Percentiles rank a stretch among this genome's conserved stretches.
phyloP scores from a whole-genome alignment of 2,888 invertebrate species.

The Drosophila mimetica region DNA sequence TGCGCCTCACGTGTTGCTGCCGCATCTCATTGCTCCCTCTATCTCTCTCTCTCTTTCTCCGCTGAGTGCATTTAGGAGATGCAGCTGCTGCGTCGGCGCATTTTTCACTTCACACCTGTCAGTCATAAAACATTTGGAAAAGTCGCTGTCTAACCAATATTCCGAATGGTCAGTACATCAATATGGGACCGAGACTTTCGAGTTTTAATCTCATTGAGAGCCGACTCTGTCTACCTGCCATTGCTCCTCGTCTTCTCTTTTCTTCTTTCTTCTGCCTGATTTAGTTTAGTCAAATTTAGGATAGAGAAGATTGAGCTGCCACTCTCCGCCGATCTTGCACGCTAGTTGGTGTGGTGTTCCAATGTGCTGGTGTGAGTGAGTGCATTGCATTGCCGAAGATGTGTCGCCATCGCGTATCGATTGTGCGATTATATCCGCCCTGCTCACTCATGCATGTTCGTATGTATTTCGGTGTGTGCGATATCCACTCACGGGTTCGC shows the following conservation, averaged over 20 bases:
- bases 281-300: conserved; percentile 78
- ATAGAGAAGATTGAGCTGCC: conserved; percentile 19
- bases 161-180: conserved; percentile 40
- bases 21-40: conserved; percentile 16
- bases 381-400: conserved; percentile 49
- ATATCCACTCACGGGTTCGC: conserved; percentile 9
- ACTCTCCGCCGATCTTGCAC: conserved; percentile 26
- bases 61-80: conserved; percentile 22
- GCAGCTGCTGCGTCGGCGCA: conserved; percentile 61
- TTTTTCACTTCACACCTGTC: conserved; percentile 71
- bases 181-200: conserved; percentile 17
- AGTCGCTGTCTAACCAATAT: conserved; percentile 55
- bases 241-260: conserved; percentile 25
- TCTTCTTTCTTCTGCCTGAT: conserved; percentile 61
- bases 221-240: conserved; percentile 58
- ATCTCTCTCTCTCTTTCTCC: conserved; percentile 1
- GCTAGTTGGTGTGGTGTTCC: not conserved
- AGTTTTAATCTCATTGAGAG: conserved; percentile 32
- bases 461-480: conserved; percentile 21
- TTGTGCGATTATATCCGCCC: conserved; percentile 39
- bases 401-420: conserved; percentile 47
- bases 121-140: conserved; percentile 63
- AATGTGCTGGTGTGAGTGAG: conserved; percentile 17
- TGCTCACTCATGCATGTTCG: conserved; percentile 24
- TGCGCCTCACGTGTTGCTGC: conserved; percentile 64